Evolutionary conservation across 2,113 vertebrate species (phyloP).

Genomic region (Ptychochromis oligacanthus): DNA sequence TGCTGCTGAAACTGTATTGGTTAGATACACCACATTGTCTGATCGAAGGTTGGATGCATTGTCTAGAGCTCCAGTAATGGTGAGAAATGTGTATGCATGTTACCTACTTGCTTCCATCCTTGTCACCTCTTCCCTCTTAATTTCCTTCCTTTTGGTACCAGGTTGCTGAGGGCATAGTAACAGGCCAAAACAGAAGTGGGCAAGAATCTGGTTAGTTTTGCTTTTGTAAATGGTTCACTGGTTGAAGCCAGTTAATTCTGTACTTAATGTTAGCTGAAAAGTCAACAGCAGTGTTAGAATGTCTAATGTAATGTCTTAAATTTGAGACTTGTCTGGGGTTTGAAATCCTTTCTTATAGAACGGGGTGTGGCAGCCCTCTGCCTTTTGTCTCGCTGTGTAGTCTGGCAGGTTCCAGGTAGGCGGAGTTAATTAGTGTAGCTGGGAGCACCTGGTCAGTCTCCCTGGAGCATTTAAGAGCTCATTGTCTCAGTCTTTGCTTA

Average conservation of each 20-base stretch:
- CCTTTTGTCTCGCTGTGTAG: neutral
- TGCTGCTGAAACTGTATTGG: too few species aligned
- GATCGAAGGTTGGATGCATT: too few species aligned
- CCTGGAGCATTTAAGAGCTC: neutral
- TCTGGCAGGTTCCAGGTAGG: neutral
- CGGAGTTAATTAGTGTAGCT: neutral
- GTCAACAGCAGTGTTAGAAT: neutral
- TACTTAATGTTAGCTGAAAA: neutral
- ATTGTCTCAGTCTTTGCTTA: neutral
- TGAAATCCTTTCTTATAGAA: neutral
- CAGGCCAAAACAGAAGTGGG: neutral
- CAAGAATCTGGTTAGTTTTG: neutral
- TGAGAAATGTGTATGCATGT: too few species aligned
- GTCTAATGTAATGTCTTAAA: neutral
- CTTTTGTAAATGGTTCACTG: neutral
- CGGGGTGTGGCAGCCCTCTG: neutral
- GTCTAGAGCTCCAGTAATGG: too few species aligned
- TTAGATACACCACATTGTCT: too few species aligned
- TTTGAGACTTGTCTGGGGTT: neutral
- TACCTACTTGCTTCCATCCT: too few species aligned
- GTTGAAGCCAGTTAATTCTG: neutral
- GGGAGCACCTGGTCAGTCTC: neutral
- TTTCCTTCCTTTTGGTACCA: neutral
- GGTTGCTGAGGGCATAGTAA: neutral
- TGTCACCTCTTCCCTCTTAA: neutral